These are phyloP conservation scores for Heliconius ethilla DNA, from an alignment of 2,888 invertebrate genomes.

Conservation along the genomic window DNA sequence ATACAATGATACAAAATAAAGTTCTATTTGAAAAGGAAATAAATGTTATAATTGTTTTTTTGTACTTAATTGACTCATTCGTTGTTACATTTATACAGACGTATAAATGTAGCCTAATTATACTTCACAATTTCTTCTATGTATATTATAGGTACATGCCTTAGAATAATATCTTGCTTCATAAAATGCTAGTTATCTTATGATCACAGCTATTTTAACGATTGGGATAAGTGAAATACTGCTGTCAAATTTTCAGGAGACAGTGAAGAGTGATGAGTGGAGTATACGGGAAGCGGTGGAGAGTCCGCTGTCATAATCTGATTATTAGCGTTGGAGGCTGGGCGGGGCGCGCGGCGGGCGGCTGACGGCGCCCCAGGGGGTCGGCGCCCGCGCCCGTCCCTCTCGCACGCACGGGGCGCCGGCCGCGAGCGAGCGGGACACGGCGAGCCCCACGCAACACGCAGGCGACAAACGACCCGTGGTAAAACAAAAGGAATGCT, in stretches of 20 bases:
- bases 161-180: not conserved
- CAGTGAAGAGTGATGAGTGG: constrained; percentile 69
- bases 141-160: not conserved
- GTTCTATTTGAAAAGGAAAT: not conserved
- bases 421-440: constrained; percentile 56
- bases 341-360: constrained; percentile 76
- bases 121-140: not conserved
- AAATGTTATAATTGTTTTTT: too few species aligned
- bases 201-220: constrained; percentile 42
- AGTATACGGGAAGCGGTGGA: constrained; percentile 58
- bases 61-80: not conserved
- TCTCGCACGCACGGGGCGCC: constrained; percentile 62
- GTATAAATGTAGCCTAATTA: not conserved
- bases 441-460: constrained; percentile 59
- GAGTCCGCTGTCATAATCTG: constrained; percentile 80
- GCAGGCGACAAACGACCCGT: constrained; percentile 81
- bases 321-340: constrained; percentile 76
- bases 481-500: constrained; percentile 83
- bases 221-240: constrained; percentile 52
- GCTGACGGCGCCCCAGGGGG: constrained; percentile 76
- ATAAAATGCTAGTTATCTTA: constrained; percentile 30
- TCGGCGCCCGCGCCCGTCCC: constrained; percentile 77
- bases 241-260: constrained; percentile 64
- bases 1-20: not conserved
- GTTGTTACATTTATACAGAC: not conserved